phyloP scores from a whole-genome alignment of 2,113 vertebrate genomes.

The Lagopus muta region DNA sequence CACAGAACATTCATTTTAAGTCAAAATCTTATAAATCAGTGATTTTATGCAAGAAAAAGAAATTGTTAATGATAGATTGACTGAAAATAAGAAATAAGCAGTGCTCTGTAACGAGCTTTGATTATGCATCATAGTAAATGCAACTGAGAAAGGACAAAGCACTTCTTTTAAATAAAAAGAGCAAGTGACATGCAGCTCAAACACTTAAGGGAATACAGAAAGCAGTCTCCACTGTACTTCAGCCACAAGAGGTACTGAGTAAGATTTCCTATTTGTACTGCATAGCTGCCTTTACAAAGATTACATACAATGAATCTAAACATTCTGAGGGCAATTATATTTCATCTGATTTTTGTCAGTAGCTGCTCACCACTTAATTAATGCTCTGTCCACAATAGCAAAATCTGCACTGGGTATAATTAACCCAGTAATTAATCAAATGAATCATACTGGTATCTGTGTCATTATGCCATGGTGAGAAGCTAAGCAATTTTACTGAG shows the following conservation, averaged over 20 bases:
- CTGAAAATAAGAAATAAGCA: not conserved
- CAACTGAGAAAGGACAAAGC: conserved; percentile 1
- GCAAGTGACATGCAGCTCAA: not conserved
- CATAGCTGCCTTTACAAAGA: not conserved
- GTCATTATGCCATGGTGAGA: conserved; percentile 27
- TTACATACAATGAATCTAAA: not conserved
- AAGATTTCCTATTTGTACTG: not conserved
- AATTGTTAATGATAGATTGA: not conserved
- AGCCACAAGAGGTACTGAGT: not conserved
- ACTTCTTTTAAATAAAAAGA: conserved; percentile 13
- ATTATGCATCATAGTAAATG: not conserved
- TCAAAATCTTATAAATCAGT: not conserved
- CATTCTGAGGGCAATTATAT: not conserved
- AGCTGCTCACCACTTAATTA: conserved; percentile 32
- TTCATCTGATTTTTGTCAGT: conserved; percentile 13
- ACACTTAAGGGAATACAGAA: not conserved
- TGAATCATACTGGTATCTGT: conserved; percentile 27
- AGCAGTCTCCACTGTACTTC: not conserved
- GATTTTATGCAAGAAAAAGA: not conserved
- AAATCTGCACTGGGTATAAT: conserved; percentile 35
- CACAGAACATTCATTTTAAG: not conserved
- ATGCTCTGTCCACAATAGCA: conserved; percentile 38
- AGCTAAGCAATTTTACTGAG: conserved; percentile 7
- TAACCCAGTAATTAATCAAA: conserved; percentile 43
- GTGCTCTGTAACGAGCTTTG: not conserved